Conservation (phyloP, 2,113 vertebrate genomes). For the Rostratula benghalensis region DNA sequence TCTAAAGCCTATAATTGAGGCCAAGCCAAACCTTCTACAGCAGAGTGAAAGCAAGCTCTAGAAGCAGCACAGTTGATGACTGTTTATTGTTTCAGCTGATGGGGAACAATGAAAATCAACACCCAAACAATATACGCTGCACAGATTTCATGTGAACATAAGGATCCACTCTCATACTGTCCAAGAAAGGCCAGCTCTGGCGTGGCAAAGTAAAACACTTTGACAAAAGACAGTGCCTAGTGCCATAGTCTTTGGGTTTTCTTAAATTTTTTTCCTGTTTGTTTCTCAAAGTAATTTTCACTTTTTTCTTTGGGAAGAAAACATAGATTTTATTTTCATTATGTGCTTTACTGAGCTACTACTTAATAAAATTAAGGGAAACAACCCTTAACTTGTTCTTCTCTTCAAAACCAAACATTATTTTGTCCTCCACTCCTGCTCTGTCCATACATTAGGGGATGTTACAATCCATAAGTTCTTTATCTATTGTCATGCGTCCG, state of each 20-base stretch:
- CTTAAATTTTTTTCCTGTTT: not conserved
- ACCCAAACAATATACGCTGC: not conserved
- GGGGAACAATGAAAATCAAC: not conserved
- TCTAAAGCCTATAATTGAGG: not conserved
- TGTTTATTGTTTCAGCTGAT: not conserved
- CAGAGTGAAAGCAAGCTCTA: not conserved
- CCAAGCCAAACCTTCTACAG: not conserved
- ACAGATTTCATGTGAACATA: not conserved
- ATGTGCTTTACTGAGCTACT: not conserved
- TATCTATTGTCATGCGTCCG: not conserved
- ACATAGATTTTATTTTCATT: not conserved
- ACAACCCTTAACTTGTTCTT: not conserved
- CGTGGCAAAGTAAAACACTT: not conserved
- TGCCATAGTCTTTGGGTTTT: not conserved
- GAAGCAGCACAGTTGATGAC: not conserved
- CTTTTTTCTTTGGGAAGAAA: not conserved
- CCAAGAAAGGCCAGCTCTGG: not conserved
- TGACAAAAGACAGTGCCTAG: not conserved
- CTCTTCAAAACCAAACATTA: not conserved
- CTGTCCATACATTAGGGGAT: not conserved
- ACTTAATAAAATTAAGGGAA: not conserved
- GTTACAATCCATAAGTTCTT: not conserved
- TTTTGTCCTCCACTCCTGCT: not conserved
- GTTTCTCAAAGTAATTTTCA: not conserved
- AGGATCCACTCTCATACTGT: not conserved